Evolutionary conservation across 2,888 invertebrate species (phyloP).

Genomic region (Aporophyla lueneburgensis): DNA sequence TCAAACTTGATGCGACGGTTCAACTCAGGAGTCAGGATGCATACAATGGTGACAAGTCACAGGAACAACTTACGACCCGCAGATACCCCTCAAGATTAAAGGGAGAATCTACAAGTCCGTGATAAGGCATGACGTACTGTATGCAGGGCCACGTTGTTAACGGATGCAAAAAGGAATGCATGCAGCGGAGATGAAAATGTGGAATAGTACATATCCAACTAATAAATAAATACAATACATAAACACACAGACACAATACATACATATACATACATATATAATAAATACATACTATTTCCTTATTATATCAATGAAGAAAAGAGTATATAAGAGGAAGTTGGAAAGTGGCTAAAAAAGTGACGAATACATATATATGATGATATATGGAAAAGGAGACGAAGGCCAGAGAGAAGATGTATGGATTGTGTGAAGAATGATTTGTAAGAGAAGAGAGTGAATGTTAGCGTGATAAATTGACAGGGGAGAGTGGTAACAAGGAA

Average conservation of each 20-base stretch:
- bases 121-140: background rate
- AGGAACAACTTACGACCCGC: too few species aligned
- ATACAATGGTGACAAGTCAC: background rate
- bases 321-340: background rate
- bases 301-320: background rate
- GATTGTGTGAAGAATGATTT: background rate
- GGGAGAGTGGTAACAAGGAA: background rate
- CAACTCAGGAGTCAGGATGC: too few species aligned
- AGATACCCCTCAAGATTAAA: background rate
- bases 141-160: too few species aligned
- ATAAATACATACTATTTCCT: background rate
- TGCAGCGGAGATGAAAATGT: background rate
- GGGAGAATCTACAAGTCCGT: background rate
- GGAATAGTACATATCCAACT: too few species aligned
- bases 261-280: background rate
- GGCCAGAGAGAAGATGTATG: background rate
- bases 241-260: background rate
- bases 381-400: background rate
- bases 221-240: background rate
- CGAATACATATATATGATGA: background rate
- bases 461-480: background rate
- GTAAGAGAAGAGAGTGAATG: background rate
- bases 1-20: background rate
- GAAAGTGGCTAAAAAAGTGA: background rate
- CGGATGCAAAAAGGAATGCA: background rate